phyloP scores from a whole-genome alignment of 1,140 invertebrate genomes.

The Octopus sinensis region DNA sequence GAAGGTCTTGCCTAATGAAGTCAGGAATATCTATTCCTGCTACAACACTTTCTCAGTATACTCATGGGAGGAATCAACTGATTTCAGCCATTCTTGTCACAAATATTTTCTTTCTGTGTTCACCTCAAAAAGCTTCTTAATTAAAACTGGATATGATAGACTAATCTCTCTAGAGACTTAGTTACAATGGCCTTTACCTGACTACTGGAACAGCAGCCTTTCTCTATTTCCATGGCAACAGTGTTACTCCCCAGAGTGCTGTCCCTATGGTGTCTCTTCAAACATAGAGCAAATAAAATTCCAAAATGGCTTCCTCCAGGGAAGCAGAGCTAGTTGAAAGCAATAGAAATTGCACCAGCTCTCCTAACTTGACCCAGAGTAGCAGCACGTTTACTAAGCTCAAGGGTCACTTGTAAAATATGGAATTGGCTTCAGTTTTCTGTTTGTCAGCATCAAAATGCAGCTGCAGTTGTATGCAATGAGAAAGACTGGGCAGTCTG shows the following conservation, averaged over 20 bases:
- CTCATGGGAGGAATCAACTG: constrained; percentile 13
- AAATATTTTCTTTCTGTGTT: constrained; percentile 8
- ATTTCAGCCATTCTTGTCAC: constrained; percentile 15
- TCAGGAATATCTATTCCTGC: constrained; percentile 15
- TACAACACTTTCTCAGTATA: not conserved
- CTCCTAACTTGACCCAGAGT: not conserved
- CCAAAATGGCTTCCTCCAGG: constrained; percentile 15
- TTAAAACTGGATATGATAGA: constrained; percentile 14
- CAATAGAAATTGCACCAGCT: constrained; percentile 8
- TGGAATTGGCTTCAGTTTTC: not conserved
- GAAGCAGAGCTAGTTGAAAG: not conserved
- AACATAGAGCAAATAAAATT: constrained; percentile 9
- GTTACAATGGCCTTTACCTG: constrained; percentile 11
- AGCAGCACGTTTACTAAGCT: not conserved
- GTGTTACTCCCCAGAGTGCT: constrained; percentile 7
- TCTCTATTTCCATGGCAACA: constrained; percentile 7
- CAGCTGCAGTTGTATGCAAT: no score
- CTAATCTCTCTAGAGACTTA: not conserved
- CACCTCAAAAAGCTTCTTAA: constrained; percentile 11
- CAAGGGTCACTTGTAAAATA: constrained; percentile 7
- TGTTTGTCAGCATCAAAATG: not conserved
- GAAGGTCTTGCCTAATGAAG: constrained; percentile 12
- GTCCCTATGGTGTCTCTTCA: constrained; percentile 14
- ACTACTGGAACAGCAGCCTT: not conserved
- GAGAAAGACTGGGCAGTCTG: no score